Percentiles rank a stretch among this genome's conserved stretches.
Conservation (phyloP, 37 sponge, comb jelly and placozoan species). For the Axinella damicornis region DNA sequence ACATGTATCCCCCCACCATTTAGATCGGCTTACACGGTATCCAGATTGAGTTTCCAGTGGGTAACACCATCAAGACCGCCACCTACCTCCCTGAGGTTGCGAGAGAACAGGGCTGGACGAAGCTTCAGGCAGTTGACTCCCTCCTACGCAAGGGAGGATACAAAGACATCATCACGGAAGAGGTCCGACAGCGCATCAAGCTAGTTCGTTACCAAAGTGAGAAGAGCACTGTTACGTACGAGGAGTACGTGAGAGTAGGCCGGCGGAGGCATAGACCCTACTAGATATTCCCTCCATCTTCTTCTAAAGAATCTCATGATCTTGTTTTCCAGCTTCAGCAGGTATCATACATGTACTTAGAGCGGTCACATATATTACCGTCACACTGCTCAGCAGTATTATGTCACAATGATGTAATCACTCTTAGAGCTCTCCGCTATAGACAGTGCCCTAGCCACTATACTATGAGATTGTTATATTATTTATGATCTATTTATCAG, state of each 20-base stretch:
- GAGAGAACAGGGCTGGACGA: conserved; percentile 94
- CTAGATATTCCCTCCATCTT: background rate
- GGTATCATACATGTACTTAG: too few relatives aligned
- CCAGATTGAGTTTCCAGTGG: conserved; percentile 86
- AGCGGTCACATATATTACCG: too few relatives aligned
- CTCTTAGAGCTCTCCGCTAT: too few relatives aligned
- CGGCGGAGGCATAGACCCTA: conserved; percentile 50
- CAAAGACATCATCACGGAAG: conserved; percentile 77
- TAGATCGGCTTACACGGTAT: conserved; percentile 97
- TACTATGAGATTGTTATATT: too few relatives aligned
- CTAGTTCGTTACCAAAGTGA: conserved; percentile 90
- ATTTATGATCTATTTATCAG: too few relatives aligned
- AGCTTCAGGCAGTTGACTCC: conserved; percentile 86
- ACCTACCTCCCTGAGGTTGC: conserved; percentile 99
- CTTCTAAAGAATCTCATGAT: too few relatives aligned
- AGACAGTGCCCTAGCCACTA: too few relatives aligned
- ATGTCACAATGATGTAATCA: too few relatives aligned
- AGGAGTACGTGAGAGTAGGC: conserved; percentile 65
- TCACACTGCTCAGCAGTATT: too few relatives aligned
- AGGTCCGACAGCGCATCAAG: conserved; percentile 58
- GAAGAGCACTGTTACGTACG: conserved; percentile 81
- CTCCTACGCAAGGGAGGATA: conserved; percentile 93
- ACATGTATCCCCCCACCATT: background rate
- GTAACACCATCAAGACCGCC: conserved; percentile 67
- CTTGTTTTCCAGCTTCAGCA: too few relatives aligned